Base-by-base conservation (phyloP, 2,113 vertebrate genomes). In the Todiramphus saurophagus region DNA sequence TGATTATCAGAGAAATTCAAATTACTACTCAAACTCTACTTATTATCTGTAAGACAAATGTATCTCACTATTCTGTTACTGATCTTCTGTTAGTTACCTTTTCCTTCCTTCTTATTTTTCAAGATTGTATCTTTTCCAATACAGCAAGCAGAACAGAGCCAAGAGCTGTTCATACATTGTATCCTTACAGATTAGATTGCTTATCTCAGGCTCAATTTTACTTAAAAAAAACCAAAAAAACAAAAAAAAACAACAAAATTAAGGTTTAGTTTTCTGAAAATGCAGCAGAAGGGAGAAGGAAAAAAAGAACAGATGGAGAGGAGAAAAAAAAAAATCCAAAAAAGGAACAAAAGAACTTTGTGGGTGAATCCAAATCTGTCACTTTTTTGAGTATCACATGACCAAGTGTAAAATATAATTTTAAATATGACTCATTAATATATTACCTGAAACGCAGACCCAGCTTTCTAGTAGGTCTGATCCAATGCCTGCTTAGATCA, bases 311-410 rank as follows among this genome's bases (percentile, higher is more conserved):
- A 96, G 77, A 95, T 93, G 89, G 77, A 83, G 56, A 50, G 20
- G 48, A 82, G 91, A 90, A 82, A 92, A 87, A 92, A 87, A 15
- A 41, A 2, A 46, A 58, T 60, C 8, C 2, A 82, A 76, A 91
- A 89, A 81, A 30, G 24, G 12, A 64, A 84, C 5, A 76, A 66
- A 88, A 90, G 70, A 69, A 6, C 14, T 33, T 89, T 72, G 87
- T 87, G 84, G 70, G 87, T 96, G 84, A 96, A 91, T 95, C 89
- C 84, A 18, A 94, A 94, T 66, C 89, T 95, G 83, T 74, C 72
- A 63, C 59, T 86, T 83, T 51, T 51, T 84, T 7, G 78, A 53
- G 35, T 56, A 82, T 89, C 84, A 95, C 70, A 68, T 82, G 74
- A 89, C 48, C 35, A 91, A 76, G 35, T 62, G 6, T 72, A 88